Base-by-base conservation (phyloP, 2,113 vertebrate genomes). In the Dasyurus viverrinus region DNA sequence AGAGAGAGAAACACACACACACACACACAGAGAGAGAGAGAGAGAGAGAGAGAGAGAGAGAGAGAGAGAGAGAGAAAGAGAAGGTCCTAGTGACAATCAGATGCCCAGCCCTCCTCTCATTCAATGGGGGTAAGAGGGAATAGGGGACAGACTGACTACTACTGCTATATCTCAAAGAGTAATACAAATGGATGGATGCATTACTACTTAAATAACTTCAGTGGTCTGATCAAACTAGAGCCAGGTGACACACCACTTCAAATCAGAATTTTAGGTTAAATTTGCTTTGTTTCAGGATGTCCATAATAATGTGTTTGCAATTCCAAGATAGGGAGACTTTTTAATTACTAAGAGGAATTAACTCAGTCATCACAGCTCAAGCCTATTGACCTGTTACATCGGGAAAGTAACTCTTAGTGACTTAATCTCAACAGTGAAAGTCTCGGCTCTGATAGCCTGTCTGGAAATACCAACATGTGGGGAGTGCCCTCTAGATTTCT, bases 401-500 rank as follows among this genome's bases (percentile, higher is more conserved):
- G 90, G 47, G 91, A 91, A 92, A 92, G 84, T 26, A 93, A 53
- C 8, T 0, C 19, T 53, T 55, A 60, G 54, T 94, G 53, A 89
- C 90, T 60, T 60, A 93, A 96, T 94, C 89, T 97, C 92, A 94
- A 76, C 54, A 92, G 90, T 90, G 90, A 91, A 92, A 92, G 36
- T 60, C 54, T 27, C 2, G 76, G 55, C 46, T 91, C 76, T 16
- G 53, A 19, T n/a, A 94, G 93, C 23, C 12, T 92, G 92, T 25
- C 90, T 68, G 84, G 76, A 68, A 94, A 92, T 94, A 93, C 96
- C 96, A 97, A 96, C 92, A 96, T 96, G 60, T 95, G 60, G 92
- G 27, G 0, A 3, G 94, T 97, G 97, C 97, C 98, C 89, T 97
- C 97, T 92, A 8, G 26, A 92, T 7, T 94, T 96, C 4, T 54